phyloP scores from a whole-genome alignment of 2,797 vertebrate species.

The Botia almorhae region DNA sequence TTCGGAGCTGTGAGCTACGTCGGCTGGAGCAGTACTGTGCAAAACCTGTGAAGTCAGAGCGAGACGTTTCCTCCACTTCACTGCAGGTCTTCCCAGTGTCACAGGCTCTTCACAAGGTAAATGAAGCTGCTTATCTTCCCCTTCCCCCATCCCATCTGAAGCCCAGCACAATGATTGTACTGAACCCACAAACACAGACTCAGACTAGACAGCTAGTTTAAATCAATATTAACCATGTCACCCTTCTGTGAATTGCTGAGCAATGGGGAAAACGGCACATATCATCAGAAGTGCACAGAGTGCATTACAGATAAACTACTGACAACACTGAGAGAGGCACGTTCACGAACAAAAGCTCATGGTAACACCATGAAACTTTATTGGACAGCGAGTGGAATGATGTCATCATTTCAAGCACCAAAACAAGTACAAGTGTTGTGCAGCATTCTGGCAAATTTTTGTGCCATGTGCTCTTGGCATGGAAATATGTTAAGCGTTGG shows the following conservation, averaged over 20 bases:
- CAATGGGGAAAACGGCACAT: conserved; percentile 37
- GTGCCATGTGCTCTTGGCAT: conserved; percentile 64
- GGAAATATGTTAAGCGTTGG: conserved; percentile 61
- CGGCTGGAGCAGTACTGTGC: conserved; percentile 89
- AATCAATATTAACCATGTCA: conserved; percentile 52
- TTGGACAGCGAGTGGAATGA: conserved; percentile 52
- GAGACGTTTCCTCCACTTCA: conserved; percentile 80
- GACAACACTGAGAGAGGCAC: conserved; percentile 28
- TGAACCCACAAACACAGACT: conserved; percentile 41
- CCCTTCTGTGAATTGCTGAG: conserved; percentile 47
- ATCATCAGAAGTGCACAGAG: conserved; percentile 26
- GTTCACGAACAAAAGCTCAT: conserved; percentile 43
- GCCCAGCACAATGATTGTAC: conserved; percentile 44
- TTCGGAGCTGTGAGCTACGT: conserved; percentile 84
- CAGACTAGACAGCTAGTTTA: conserved; percentile 22
- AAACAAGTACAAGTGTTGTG: conserved; percentile 61
- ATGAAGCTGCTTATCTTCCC: conserved; percentile 46
- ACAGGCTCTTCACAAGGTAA: conserved; percentile 78
- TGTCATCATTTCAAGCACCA: conserved; percentile 61
- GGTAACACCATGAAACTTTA: conserved; percentile 51
- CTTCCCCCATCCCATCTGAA: conserved; percentile 22
- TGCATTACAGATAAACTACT: conserved; percentile 27
- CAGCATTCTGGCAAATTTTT: conserved; percentile 59
- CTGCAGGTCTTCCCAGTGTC: conserved; percentile 73
- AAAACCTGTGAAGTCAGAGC: conserved; percentile 85